Evolutionary conservation across 2,888 invertebrate genomes (phyloP).

Genomic region (Polymixis flavicincta): DNA sequence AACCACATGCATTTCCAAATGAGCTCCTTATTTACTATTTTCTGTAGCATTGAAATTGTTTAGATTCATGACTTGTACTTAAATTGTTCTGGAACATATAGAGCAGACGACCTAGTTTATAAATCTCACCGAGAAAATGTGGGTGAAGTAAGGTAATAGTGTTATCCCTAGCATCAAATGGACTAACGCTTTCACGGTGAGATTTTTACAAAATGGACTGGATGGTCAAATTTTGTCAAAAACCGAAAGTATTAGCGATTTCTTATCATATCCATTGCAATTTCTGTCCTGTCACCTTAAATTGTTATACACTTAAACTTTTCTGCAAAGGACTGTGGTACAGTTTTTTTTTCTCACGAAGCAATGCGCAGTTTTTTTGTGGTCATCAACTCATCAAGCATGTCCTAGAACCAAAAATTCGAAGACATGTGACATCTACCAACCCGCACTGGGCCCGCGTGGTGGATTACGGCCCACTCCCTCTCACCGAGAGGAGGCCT

Average conservation of each 20-base stretch:
- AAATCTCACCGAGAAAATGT: no score
- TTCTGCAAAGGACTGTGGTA: neutral
- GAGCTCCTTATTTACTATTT: neutral
- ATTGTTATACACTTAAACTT: neutral
- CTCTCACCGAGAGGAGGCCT: no score
- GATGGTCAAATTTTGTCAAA: neutral
- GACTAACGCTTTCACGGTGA: neutral
- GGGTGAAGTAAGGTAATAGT: no score
- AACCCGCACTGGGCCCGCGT: no score
- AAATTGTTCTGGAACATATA: neutral
- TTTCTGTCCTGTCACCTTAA: neutral
- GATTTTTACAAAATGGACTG: neutral
- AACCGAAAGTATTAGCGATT: neutral
- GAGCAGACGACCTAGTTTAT: neutral
- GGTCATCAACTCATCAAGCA: no score
- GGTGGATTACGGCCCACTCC: no score
- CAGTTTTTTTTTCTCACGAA: no score
- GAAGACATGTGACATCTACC: no score
- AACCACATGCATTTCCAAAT: neutral
- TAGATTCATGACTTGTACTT: neutral
- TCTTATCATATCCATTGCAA: neutral
- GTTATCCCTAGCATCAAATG: neutral
- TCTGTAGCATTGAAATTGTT: neutral
- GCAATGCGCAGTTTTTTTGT: no score
- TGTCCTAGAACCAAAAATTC: no score